Base-by-base conservation (phyloP, 2,888 invertebrate genomes). In the Cephonodes hylas region DNA sequence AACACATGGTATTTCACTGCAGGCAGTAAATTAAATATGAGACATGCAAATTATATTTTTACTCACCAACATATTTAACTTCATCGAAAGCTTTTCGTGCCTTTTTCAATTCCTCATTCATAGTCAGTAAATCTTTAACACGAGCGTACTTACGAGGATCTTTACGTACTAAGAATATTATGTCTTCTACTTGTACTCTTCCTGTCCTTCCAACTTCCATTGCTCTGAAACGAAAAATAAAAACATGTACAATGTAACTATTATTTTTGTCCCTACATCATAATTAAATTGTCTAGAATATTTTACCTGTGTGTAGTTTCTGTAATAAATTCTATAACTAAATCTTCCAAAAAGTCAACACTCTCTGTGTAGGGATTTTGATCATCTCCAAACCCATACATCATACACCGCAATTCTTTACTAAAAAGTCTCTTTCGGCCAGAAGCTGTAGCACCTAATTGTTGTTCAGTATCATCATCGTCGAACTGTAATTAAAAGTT, bases 361-460 rank as follows among this genome's bases (percentile, higher is more conserved):
- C 99, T 99, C 90, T 99, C 99, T 1, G 99, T 99, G 79, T 98
- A 99, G 0, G 99, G 99, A 91, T 99, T 99, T 85, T 98, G 98
- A 83, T 99, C 99, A 86, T 99, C 99, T 3, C 99, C 99, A 93
- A 99, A 99, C 0, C 99, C 99, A 85, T 98, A 99, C 98, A 99
- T 99, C 99, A 99, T 99, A 75, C 98, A 98, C 31, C 98, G 94
- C 45, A 99, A 88, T 86, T 98, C 98, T 87, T 98, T 98, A 63
- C 97, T 97, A 73, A 98, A 98, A 1, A 98, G 84, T 48, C 98
- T 93, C 84, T 98, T 98, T 34, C 97, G 93, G 3, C 96, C 97
- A 1, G 95, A 93, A 10, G 94, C 93, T 38, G 95, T 94, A 0
- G 94, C 93, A 1, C 95, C 96, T 63, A 96, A 91, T 66, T 95